A percentile compares a stretch with the other conserved stretches of the same genome.
Evolutionary conservation across 2,797 vertebrate species (phyloP).

Genomic region (Micropoecilia bifurca): DNA sequence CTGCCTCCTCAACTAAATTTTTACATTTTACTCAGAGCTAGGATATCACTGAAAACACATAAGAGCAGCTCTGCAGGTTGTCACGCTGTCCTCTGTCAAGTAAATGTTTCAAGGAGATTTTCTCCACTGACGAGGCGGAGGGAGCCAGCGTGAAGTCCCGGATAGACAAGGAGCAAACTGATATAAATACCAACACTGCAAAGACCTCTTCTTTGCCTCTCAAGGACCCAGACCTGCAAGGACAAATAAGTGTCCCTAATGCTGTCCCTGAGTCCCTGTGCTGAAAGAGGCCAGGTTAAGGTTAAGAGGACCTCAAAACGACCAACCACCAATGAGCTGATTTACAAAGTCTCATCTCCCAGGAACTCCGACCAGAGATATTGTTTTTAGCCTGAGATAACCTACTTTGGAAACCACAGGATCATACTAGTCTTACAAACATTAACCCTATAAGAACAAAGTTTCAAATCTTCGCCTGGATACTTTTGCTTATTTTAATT

Average conservation of each 20-base stretch:
- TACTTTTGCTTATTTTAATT: too few relatives aligned
- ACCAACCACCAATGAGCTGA: conserved; percentile 35
- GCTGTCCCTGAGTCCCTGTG: conserved; percentile 65
- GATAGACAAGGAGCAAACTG: conserved; percentile 64
- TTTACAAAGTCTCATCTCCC: conserved; percentile 62
- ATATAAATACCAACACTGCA: conserved; percentile 77
- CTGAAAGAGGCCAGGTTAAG: conserved; percentile 74
- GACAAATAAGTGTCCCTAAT: conserved; percentile 71
- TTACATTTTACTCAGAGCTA: conserved; percentile 54
- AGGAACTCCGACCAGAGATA: conserved; percentile 40
- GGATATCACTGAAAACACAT: conserved; percentile 42
- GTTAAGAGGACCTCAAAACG: conserved; percentile 66
- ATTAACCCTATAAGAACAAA: not conserved
- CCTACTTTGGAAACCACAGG: conserved; percentile 48
- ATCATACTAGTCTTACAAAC: conserved; percentile 15
- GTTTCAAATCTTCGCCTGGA: too few relatives aligned
- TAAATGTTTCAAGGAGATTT: conserved; percentile 73
- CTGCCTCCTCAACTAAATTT: conserved; percentile 21
- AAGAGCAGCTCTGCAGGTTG: conserved; percentile 52
- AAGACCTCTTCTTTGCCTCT: conserved; percentile 67
- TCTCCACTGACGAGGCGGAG: conserved; percentile 65
- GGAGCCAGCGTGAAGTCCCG: conserved; percentile 57
- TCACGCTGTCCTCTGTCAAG: conserved; percentile 65
- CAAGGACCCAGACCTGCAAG: conserved; percentile 73
- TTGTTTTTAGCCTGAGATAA: conserved; percentile 51